Evolutionary conservation across 2,113 vertebrate genomes (phyloP), one percentile per base, ranked within the genome.

Genomic region (Poeciliopsis retropinna): DNA sequence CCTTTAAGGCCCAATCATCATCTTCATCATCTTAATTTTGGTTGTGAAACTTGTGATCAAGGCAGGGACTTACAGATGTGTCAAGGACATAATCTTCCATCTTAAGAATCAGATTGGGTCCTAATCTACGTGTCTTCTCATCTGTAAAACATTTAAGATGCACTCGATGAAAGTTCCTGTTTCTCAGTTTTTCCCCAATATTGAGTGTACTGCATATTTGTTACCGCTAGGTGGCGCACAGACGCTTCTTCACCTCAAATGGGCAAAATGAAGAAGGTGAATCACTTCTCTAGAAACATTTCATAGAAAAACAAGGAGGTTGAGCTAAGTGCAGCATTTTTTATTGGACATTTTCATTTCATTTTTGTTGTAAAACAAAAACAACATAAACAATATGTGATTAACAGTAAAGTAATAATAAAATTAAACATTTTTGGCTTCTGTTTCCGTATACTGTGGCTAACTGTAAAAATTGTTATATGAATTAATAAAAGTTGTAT

Each of bases 1-100:
- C 25, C 51, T n/a, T 11, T 57, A n/a, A 57, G 51, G 37, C 31
- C 57, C 22, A 51, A 70, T 60, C 47, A 47, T 67, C 68, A 64
- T 8, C 25, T 27, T 28, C 14, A 1, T 67, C 57, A n/a, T 37
- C 63, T 73, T 41, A 13, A 2, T 27, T 19, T 28, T 44, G 30
- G 12, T 13, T 31, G 4, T 19, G 44, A 47, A 47, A 47, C 44
- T 5, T 5, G 19, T n/a, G 9, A 25, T 11, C 25, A 57, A 25
- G 51, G 22, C 25, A 7, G 25, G 51, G 9, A 57, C 3, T 57
- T 27, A 34, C 3, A 19, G 37, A 9, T 34, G 47, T 47, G 63
- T 67, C 37, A 44, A 30, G 28, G 30, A 27, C 60, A 27, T 62
- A 37, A 15, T 31, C 44, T 70, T 29, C 44, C 54, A 37, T 39